These are phyloP conservation scores for Machimus rusticus DNA, from an alignment of 2,888 invertebrate species.

Conservation along the genomic window DNA sequence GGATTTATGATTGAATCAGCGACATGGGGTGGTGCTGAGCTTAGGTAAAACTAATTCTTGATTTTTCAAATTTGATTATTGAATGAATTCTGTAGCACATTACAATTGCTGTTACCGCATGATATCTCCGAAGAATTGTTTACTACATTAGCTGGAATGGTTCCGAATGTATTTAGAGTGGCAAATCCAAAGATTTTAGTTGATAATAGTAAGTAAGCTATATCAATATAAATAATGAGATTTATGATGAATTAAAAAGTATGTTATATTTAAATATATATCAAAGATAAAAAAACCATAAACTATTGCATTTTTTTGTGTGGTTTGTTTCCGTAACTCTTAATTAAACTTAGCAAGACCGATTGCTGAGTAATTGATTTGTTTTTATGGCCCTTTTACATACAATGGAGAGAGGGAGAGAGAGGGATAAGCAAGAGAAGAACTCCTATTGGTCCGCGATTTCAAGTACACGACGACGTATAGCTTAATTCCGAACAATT, in stretches of 20 bases:
- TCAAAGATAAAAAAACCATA: not conserved
- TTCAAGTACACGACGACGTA: too few relatives aligned
- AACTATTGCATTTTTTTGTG: not conserved
- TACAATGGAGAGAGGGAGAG: too few relatives aligned
- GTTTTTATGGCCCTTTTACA: too few relatives aligned
- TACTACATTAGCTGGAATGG: slow-evolving; percentile 81
- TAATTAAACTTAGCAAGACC: not conserved
- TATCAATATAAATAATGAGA: slow-evolving; percentile 24
- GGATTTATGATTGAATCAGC: slow-evolving; percentile 99
- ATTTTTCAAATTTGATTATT: not conserved
- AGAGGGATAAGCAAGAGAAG: too few relatives aligned
- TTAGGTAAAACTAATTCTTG: slow-evolving; percentile 69
- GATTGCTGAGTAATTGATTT: too few relatives aligned
- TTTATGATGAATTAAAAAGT: not conserved
- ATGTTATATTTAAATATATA: not conserved
- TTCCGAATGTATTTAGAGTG: slow-evolving; percentile 91
- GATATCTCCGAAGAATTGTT: slow-evolving; percentile 85
- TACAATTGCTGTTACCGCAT: slow-evolving; percentile 75
- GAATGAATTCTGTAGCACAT: slow-evolving; percentile 53
- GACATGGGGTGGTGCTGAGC: slow-evolving; percentile 88
- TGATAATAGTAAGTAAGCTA: slow-evolving; percentile 58
- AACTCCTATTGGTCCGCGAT: too few relatives aligned
- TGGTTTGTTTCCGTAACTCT: not conserved
- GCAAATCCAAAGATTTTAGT: slow-evolving; percentile 90
- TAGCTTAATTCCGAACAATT: too few relatives aligned